Evolutionary conservation across 2,888 invertebrate genomes (phyloP), one percentile per base, ranked within the genome.

Genomic region (Chaitophorus viminalis): DNA sequence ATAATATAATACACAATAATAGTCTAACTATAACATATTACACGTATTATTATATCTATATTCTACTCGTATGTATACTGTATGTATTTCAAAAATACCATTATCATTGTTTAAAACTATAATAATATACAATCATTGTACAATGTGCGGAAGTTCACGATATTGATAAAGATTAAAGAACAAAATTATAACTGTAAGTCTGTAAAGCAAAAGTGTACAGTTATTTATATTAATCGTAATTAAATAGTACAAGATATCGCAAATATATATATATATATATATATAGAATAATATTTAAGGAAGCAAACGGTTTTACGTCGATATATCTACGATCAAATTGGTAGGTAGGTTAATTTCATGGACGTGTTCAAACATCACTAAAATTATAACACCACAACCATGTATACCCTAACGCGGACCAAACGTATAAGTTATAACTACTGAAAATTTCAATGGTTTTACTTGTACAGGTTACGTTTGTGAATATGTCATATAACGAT

Each of bases 121-220:
- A 5, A 60, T 18, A 60, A 60, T 18, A 21, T 60, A 21, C 60
- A 60, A 60, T 60, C 39, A 39, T n/a, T 8, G 14, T 76, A 46
- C 39, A 46, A 46, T 29, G 46, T n/a, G 17, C 18, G 5, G 25
- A 21, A 52, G 72, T 31, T 81, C 31, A 46, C 25, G 11, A 52
- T 33, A 52, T 25, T 8, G 29, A 54, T 82, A 72, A 72, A 82
- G 52, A 52, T 33, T 82, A 72, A 72, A 82, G 52, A 52, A 36
- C 46, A 33, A 72, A 54, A 25, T n/a, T n/a, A n/a, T n/a, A n/a
- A n/a, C n/a, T n/a, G 21, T 39, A 79, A 79, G n/a, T n/a, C 25
- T 29, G 29, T 21, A 70, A 81, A 81, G 31, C 70, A 14, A 81
- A 81, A 52, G 31, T 81, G 31, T 46, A 46, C 21, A 21, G 46